Evolutionary conservation across 2,797 vertebrate species (phyloP), one percentile per base, ranked within the genome.

Genomic region (Craterocephalus amniculus): DNA sequence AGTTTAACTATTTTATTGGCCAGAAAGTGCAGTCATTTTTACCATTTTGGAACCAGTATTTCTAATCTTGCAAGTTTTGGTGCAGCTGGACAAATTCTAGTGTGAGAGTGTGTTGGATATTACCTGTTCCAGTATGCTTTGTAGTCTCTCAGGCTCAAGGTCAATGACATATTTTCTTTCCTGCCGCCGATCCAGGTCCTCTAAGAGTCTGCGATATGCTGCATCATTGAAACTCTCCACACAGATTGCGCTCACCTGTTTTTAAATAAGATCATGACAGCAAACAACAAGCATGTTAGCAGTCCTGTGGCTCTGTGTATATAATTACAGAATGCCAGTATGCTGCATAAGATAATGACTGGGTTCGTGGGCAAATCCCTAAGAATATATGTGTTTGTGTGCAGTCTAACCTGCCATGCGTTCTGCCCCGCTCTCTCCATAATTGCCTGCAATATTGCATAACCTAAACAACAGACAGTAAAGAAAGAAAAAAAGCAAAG

Each of bases 401-500:
- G 74, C 78, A 63, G 72, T 31, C 92, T 91, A 89, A 98, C 96
- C 92, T 98, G 96, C 97, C 97, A 98, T 90, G 96, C 96, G 60
- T 98, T 97, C 91, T 98, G 96, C 87, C 96, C 96, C 2, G 97
- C 97, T 94, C 96, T 96, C 93, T 98, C 97, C 97, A 98, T 97
- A 89, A 98, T 97, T 88, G 97, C 96, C 94, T 98, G 97, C 93
- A 98, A 96, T 94, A 98, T 97, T 68, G 97, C 96, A 86, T 98
- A 98, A 91, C 97, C 97, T 98, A 85, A 85, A 92, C 91, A 88
- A 90, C 87, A 89, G 84, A 52, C n/a, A 58, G 86, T 72, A 12
- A 63, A 64, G 13, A 45, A 48, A 60, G 75, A 55, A 16, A 65
- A 45, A 68, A 52, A 40, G 36, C 38, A 38, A 55, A 45, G n/a